Conservation (phyloP, 2,888 invertebrate genomes). For the Actias luna region DNA sequence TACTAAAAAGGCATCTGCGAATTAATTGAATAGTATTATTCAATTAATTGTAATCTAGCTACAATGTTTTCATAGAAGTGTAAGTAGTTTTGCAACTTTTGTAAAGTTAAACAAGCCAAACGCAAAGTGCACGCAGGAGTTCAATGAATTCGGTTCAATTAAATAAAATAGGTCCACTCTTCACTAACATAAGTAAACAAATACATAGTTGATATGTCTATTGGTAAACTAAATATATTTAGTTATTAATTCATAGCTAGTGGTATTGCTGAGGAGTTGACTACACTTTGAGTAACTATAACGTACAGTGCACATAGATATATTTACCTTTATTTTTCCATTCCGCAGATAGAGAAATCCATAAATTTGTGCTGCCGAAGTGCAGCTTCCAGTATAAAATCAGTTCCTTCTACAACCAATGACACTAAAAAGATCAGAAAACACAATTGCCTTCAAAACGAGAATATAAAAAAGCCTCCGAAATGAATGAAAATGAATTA, state of each 20-base stretch:
- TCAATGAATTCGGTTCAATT: too few species aligned
- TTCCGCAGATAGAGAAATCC: constrained; percentile 33
- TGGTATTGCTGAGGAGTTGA: too few species aligned
- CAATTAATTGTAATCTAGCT: not conserved
- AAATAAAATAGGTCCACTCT: too few species aligned
- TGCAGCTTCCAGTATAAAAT: constrained; percentile 19
- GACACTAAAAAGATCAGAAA: constrained; percentile 1
- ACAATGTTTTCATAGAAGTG: not conserved
- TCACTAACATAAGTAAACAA: too few species aligned
- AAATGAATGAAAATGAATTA: not conserved
- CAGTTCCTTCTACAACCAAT: constrained; percentile 16
- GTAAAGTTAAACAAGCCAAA: too few species aligned
- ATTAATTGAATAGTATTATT: not conserved
- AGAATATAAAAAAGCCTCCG: not conserved
- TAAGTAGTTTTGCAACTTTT: not conserved
- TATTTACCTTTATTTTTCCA: constrained; percentile 10
- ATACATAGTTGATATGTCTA: too few species aligned
- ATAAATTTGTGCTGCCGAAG: constrained; percentile 34
- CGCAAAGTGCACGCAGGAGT: too few species aligned
- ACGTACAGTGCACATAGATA: too few species aligned
- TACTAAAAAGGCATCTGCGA: not conserved
- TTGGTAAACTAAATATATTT: too few species aligned
- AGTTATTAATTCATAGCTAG: too few species aligned
- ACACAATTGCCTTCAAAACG: not conserved
- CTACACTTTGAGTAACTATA: too few species aligned